Percentiles rank a stretch among this genome's conserved stretches.
Evolutionary conservation across 1,140 invertebrate genomes (phyloP).

Genomic region (Bactericera cockerelli): DNA sequence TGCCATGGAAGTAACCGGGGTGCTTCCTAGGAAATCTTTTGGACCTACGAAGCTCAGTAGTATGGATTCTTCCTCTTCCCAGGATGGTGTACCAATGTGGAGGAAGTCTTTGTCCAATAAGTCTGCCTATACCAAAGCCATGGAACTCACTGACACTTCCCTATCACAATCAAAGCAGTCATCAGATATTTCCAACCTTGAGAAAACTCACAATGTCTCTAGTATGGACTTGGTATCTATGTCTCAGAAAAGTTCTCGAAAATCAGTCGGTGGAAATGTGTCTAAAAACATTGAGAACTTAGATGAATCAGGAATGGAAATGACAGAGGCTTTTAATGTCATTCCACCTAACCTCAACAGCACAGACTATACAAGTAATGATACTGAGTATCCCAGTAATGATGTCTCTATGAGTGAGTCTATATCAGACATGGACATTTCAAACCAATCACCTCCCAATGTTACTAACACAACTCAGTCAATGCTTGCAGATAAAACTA

Average conservation of each 20-base stretch:
- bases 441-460: neutral
- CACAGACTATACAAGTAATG: neutral
- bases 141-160: too few species aligned
- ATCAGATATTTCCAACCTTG: too few species aligned
- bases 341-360: neutral
- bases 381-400: neutral
- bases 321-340: neutral
- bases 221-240: too few species aligned
- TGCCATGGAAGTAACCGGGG: neutral
- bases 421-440: neutral
- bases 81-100: too few species aligned
- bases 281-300: neutral
- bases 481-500: too few species aligned
- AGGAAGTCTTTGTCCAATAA: too few species aligned
- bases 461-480: neutral
- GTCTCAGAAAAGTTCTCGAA: too few species aligned
- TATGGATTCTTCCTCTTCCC: too few species aligned
- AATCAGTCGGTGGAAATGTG: too few species aligned
- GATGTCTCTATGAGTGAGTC: constrained; percentile 3
- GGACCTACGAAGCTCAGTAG: neutral
- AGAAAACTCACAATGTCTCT: too few species aligned
- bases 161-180: too few species aligned
- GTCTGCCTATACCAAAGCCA: too few species aligned
- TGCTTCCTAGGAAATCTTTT: neutral
- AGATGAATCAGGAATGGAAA: constrained; percentile 2